phyloP scores from a whole-genome alignment of 2,797 vertebrate species.

The Lepilemur septentrionalis region DNA sequence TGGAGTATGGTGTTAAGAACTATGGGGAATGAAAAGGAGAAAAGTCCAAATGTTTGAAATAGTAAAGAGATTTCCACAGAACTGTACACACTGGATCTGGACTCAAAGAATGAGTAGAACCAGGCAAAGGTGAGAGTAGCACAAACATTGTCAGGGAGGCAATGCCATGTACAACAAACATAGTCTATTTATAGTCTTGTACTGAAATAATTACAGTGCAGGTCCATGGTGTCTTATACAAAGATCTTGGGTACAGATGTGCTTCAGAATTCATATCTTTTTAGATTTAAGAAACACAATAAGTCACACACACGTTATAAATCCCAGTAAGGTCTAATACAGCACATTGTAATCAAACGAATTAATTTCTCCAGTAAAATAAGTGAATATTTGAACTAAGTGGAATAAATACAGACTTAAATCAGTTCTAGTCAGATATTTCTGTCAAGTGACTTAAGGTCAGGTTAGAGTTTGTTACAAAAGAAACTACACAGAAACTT shows the following conservation, averaged over 20 bases:
- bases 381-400: neutral
- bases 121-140: fast-evolving
- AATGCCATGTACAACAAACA: neutral
- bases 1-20: neutral
- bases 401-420: neutral
- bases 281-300: neutral
- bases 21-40: neutral
- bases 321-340: neutral
- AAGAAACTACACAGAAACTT: neutral
- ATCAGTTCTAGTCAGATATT: neutral
- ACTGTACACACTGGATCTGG: neutral
- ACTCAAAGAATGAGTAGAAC: neutral
- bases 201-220: neutral
- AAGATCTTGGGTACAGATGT: neutral
- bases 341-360: neutral
- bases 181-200: neutral
- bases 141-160: neutral
- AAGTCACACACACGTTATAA: neutral
- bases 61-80: neutral
- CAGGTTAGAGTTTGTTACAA: neutral
- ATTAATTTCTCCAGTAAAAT: neutral
- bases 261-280: neutral
- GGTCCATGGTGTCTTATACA: neutral
- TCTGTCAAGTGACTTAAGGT: neutral
- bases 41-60: neutral